These are phyloP conservation scores for Papilio machaon DNA, from an alignment of 1,140 invertebrate species.

Conservation along the genomic window DNA sequence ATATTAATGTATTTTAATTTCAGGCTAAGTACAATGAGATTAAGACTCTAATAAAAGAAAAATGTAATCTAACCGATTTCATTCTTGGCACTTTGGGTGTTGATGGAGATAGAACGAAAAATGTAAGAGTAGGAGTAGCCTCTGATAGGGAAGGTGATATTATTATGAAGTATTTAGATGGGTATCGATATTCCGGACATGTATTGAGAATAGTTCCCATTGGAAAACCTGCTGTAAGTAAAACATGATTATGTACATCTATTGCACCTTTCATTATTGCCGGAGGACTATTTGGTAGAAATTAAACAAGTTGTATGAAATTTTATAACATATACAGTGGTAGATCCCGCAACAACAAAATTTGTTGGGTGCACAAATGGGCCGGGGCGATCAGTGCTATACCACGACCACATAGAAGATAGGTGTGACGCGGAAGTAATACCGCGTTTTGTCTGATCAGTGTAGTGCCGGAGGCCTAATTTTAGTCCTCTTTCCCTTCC, in stretches of 20 bases:
- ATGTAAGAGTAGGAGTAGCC: constrained; percentile 64
- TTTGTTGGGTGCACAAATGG: too few species aligned
- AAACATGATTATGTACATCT: background rate
- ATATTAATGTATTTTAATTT: constrained; percentile 43
- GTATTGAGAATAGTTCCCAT: constrained; percentile 59
- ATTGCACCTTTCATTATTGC: background rate
- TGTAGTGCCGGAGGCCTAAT: too few species aligned
- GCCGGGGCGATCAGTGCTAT: too few species aligned
- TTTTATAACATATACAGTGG: too few species aligned
- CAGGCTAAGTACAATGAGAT: constrained; percentile 69
- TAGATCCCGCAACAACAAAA: too few species aligned
- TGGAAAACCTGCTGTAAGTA: constrained; percentile 63
- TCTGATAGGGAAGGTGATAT: constrained; percentile 61
- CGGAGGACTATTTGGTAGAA: background rate
- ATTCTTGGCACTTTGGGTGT: constrained; percentile 64
- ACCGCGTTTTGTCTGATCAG: too few species aligned
- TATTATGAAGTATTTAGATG: constrained; percentile 66
- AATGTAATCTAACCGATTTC: constrained; percentile 69
- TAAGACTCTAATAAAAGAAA: constrained; percentile 62
- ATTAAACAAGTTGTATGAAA: background rate
- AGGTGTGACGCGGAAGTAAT: too few species aligned
- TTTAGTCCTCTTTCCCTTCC: too few species aligned
- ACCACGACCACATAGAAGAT: too few species aligned
- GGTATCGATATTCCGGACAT: constrained; percentile 55
- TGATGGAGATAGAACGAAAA: constrained; percentile 61